These are phyloP conservation scores for Papilio helenus DNA, from an alignment of 1,140 invertebrate species.

Conservation along the genomic window DNA sequence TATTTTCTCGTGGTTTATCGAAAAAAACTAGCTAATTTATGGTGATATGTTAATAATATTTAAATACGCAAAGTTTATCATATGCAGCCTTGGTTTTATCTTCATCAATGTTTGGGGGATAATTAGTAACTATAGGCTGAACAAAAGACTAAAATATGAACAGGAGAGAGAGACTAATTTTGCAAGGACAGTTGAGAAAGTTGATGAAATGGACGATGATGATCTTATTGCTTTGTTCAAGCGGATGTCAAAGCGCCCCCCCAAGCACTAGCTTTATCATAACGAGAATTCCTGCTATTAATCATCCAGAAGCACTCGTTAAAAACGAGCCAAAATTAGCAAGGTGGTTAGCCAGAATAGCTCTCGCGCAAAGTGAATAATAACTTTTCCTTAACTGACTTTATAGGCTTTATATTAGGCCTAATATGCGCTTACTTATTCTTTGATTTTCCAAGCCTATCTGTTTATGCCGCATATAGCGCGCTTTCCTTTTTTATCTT, in stretches of 20 bases:
- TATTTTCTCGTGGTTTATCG: constrained; percentile 4
- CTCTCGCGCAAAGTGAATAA: too few relatives aligned
- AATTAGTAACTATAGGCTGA: constrained; percentile 4
- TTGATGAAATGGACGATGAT: constrained; percentile 4
- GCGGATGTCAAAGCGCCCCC: constrained; percentile 1
- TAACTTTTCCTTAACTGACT: too few relatives aligned
- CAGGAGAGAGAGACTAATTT: not conserved
- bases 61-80: constrained; percentile 5
- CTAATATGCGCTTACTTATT: too few relatives aligned
- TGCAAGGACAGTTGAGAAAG: not conserved
- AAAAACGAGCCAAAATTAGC: too few relatives aligned
- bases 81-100: constrained; percentile 4
- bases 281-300: constrained; percentile 1
- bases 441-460: too few relatives aligned
- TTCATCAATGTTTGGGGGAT: not conserved
- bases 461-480: too few relatives aligned
- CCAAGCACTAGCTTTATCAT: constrained; percentile 1
- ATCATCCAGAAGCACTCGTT: too few relatives aligned
- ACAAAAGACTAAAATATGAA: constrained; percentile 1
- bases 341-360: too few relatives aligned
- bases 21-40: constrained; percentile 5
- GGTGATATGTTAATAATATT: constrained; percentile 5
- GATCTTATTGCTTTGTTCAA: constrained; percentile 4
- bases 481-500: too few relatives aligned
- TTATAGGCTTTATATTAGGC: too few relatives aligned